Base-by-base conservation (phyloP, 2,113 vertebrate species). In the Hypocryptadius cinnamomeus region DNA sequence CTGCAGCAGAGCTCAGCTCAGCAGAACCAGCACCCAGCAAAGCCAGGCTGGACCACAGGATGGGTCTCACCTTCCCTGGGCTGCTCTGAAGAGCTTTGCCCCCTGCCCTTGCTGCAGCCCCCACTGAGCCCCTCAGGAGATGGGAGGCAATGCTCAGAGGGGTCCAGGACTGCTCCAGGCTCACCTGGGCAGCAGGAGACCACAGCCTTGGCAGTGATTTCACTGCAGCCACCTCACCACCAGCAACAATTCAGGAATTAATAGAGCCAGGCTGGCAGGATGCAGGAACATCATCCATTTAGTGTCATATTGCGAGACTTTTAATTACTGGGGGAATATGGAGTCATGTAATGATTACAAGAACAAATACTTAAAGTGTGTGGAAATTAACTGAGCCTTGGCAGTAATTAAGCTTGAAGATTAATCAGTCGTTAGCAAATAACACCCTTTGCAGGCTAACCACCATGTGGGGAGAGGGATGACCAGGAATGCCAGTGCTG, bases 381-480 rank as follows among this genome's bases (percentile, higher is more conserved):
- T 88, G 79, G 93, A 96, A 95, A 97, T 97, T 97, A 97, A 95
- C 90, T 71, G 92, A 95, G 93, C 82, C 87, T 91, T 74, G 59
- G 81, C 80, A 95, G 93, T 94, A 97, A 97, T 96, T 95, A 96
- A 96, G 94, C 93, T 71, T 92, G 86, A 94, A 93, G 82, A 95
- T 91, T 95, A 96, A 97, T 96, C 87, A 94, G 90, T 78, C 12
- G 8, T 84, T 86, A 88, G 76, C 74, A 96, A 87, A 78, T 86
- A 81, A 61, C 88, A 90, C 47, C 83, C 88, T 95, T 81, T 51
- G 24, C 44, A 79, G 77, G 54, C 84, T 83, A 80, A 63, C 54
- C 72, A 22, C 44, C 40, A 1, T 0, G 24, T 16, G 17, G 42
- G 51, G 27, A 76, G 54, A 92, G 56, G 44, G 71, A 45, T 15